A percentile compares a stretch with the other conserved stretches of the same genome.
phyloP scores from a whole-genome alignment of 1,140 invertebrate species.

The Chelonus insularis region DNA sequence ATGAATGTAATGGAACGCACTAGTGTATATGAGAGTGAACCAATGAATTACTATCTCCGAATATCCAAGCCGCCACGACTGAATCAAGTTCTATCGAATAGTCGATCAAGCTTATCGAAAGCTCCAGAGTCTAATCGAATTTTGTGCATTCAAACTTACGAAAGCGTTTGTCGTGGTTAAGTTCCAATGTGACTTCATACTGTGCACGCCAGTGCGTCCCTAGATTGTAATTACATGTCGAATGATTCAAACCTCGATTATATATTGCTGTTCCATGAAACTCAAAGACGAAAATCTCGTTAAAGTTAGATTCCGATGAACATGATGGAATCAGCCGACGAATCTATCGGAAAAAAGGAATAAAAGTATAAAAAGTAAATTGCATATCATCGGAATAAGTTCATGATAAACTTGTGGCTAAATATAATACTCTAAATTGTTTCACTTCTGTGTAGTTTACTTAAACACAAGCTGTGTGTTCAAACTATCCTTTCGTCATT shows the following conservation, averaged over 20 bases:
- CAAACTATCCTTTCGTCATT: too few species aligned
- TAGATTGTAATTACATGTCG: constrained; percentile 14
- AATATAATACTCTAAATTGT: too few species aligned
- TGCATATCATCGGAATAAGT: too few species aligned
- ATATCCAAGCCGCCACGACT: not conserved
- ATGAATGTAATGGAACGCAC: constrained; percentile 6
- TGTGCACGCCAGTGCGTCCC: not conserved
- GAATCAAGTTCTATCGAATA: constrained; percentile 5
- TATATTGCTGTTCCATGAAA: not conserved
- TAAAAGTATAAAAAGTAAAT: too few species aligned
- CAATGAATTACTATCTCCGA: constrained; percentile 3
- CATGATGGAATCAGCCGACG: not conserved
- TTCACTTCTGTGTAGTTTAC: too few species aligned
- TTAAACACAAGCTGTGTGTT: too few species aligned
- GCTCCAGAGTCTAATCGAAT: constrained; percentile 13
- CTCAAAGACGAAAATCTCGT: not conserved
- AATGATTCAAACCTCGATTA: constrained; percentile 1
- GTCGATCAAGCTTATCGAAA: constrained; percentile 7
- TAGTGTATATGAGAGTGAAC: not conserved
- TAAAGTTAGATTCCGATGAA: not conserved
- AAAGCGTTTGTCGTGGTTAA: constrained; percentile 1
- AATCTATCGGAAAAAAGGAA: too few species aligned
- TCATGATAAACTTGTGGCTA: too few species aligned
- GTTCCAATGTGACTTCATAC: not conserved
- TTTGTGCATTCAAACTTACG: constrained; percentile 1